A percentile compares a stretch with the other conserved stretches of the same genome.
Evolutionary conservation across 2,113 vertebrate species (phyloP).

Genomic region (Phylloscopus trochilus): DNA sequence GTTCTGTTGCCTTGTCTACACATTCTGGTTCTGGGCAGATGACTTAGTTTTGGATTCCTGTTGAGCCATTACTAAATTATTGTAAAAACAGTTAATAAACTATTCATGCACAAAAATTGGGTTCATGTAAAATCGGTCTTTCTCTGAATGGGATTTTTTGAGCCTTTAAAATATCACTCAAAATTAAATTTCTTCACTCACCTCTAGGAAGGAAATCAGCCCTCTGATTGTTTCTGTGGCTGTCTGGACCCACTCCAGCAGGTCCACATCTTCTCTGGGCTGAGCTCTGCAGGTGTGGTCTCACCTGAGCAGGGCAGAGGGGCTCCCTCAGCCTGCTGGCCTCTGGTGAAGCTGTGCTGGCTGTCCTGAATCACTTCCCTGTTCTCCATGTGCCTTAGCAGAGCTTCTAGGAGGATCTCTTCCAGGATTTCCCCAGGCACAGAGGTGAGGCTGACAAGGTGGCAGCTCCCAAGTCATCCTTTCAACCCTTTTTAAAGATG

Average conservation of each 20-base stretch:
- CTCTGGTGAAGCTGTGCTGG: not conserved
- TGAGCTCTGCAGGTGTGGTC: not conserved
- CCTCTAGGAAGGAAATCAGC: not conserved
- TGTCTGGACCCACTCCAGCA: not conserved
- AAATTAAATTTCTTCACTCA: not conserved
- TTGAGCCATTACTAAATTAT: not conserved
- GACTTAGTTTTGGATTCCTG: not conserved
- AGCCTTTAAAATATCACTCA: not conserved
- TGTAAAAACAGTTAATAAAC: not conserved
- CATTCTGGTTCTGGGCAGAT: not conserved
- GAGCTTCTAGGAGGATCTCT: not conserved
- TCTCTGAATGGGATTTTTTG: not conserved
- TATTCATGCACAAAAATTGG: not conserved
- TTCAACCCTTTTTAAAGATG: not conserved
- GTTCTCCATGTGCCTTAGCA: not conserved
- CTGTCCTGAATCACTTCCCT: not conserved
- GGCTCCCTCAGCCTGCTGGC: not conserved
- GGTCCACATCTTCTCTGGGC: accelerated
- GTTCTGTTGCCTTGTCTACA: not conserved
- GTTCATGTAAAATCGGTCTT: not conserved
- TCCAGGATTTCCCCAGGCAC: not conserved
- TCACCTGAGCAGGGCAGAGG: not conserved
- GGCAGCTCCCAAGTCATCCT: not conserved
- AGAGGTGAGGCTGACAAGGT: not conserved
- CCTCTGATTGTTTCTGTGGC: not conserved